phyloP scores from a whole-genome alignment of 2,888 invertebrate genomes.

The Tetragnatha montana region DNA sequence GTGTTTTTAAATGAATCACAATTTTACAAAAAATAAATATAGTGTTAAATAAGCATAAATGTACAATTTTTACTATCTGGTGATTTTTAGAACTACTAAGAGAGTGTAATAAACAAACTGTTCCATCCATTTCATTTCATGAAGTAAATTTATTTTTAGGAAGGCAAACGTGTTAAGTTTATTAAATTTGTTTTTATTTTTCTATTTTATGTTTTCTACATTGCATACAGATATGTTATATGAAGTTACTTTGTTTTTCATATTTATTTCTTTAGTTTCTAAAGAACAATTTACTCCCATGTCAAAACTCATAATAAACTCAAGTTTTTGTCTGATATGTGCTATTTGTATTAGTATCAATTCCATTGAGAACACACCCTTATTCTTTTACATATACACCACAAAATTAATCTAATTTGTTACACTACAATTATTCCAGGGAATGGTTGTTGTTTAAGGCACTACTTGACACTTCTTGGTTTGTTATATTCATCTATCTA shows the following conservation, averaged over 20 bases:
- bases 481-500: background rate
- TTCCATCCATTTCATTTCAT: background rate
- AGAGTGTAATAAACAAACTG: background rate
- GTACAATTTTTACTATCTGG: background rate
- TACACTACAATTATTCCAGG: too few relatives aligned
- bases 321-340: constrained; percentile 10
- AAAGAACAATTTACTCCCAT: constrained; percentile 8
- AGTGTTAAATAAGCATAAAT: background rate
- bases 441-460: too few relatives aligned
- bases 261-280: constrained; percentile 26
- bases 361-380: too few relatives aligned
- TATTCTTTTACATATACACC: too few relatives aligned
- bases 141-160: background rate
- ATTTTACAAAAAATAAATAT: background rate
- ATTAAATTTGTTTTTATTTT: background rate
- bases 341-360: background rate
- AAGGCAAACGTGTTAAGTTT: background rate
- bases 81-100: too few relatives aligned
- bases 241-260: constrained; percentile 8
- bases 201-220: constrained; percentile 1
- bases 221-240: background rate
- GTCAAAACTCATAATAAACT: constrained; percentile 27
- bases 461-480: background rate
- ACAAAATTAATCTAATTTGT: too few relatives aligned
- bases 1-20: background rate